A percentile compares a stretch with the other conserved stretches of the same genome.
Evolutionary conservation across 2,113 vertebrate genomes (phyloP).

Genomic region (Pelusios castaneus): DNA sequence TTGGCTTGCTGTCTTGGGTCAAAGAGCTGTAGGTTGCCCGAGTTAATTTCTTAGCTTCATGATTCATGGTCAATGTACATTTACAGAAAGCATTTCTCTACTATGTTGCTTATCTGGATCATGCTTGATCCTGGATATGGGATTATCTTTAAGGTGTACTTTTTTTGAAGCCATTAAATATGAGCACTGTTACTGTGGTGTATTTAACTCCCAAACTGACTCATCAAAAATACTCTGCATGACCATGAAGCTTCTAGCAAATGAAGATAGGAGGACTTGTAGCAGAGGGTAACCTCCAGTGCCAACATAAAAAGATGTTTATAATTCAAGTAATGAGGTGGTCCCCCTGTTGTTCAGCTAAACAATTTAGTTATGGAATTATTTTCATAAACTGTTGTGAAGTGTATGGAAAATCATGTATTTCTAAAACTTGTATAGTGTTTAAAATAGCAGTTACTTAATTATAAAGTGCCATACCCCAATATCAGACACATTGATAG

Average conservation of each 20-base stretch:
- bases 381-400: background rate
- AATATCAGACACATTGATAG: background rate
- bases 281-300: background rate
- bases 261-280: background rate
- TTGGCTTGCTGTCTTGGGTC: background rate
- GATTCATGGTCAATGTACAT: background rate
- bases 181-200: background rate
- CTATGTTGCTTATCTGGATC: background rate
- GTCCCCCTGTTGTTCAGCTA: background rate
- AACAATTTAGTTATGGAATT: background rate
- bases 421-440: background rate
- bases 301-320: background rate
- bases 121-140: background rate
- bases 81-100: background rate
- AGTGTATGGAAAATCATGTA: background rate
- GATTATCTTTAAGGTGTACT: background rate
- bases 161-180: background rate
- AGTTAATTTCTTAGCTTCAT: background rate
- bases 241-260: conserved; percentile 18
- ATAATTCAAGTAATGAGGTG: conserved; percentile 25
- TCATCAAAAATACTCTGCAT: background rate
- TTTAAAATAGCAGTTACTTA: background rate
- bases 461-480: background rate
- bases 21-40: background rate
- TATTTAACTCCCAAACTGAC: conserved; percentile 24